Conservation (phyloP, 2,888 invertebrate genomes). For the Andrena fulva region DNA sequence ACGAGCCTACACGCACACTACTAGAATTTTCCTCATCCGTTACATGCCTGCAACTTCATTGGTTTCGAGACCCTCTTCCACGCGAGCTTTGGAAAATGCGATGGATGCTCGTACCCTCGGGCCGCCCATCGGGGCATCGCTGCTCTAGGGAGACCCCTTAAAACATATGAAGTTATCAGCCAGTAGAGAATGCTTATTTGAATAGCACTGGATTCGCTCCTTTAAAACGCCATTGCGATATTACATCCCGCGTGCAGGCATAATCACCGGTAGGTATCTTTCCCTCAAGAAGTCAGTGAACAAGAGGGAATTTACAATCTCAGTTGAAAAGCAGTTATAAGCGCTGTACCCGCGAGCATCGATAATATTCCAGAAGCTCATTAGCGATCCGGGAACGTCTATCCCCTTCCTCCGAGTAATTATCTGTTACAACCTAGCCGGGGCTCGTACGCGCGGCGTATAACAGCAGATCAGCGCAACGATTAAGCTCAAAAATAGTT, state of each 20-base stretch:
- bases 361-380: slow-evolving; percentile 75
- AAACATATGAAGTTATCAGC: too few species aligned
- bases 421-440: slow-evolving; percentile 73
- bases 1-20: too few species aligned
- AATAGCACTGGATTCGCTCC: slow-evolving; percentile 17
- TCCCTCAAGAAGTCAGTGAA: slow-evolving; percentile 52
- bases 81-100: too few species aligned
- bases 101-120: too few species aligned
- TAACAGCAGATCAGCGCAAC: slow-evolving; percentile 80
- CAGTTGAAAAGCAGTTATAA: slow-evolving; percentile 66
- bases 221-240: slow-evolving; percentile 47
- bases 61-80: too few species aligned
- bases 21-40: too few species aligned
- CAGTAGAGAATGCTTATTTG: slow-evolving; percentile 23
- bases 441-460: slow-evolving; percentile 60
- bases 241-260: background rate
- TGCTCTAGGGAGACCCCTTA: too few species aligned
- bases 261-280: slow-evolving; percentile 46
- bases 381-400: slow-evolving; percentile 73
- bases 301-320: slow-evolving; percentile 60
- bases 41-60: too few species aligned
- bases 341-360: slow-evolving; percentile 65
- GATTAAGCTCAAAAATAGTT: slow-evolving; percentile 81
- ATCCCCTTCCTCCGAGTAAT: slow-evolving; percentile 67
- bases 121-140: too few species aligned